Evolutionary conservation across 2,113 vertebrate species (phyloP), one percentile per base, ranked within the genome.

Genomic region (Petromus typicus): DNA sequence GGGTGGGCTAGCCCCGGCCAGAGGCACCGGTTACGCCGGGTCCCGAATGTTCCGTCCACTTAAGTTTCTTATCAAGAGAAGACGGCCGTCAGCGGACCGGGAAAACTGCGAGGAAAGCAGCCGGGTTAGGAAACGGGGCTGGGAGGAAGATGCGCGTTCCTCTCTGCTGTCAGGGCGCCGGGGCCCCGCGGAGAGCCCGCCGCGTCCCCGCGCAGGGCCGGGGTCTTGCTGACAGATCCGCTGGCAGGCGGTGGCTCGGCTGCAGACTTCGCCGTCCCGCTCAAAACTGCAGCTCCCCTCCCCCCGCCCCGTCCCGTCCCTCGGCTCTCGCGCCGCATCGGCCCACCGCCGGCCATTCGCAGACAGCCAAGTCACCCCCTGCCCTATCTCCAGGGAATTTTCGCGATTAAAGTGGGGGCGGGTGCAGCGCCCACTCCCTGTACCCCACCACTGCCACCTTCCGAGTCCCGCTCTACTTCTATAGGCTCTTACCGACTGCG

Each of bases 401-500:
- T 54, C 16, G 84, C 34, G 43, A 67, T 34, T 56, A 16, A 89
- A 76, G 85, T 25, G 90, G 91, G 51, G 67, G 54, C 69, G 87
- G 89, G 78, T 63, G 81, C 48, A 27, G 71, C 23, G 75, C 54
- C 79, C 89, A 16, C 80, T 89, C 89, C 76, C 73, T 54, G 71
- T 69, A 54, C 25, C 75, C 78, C 98, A 97, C 98, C 90, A 75
- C 97, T 12, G 73, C 97, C 93, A 61, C 91, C 96, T 94, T 96
- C 86, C 51, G 85, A 73, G 96, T 76, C 87, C 87, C 79, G 61
- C 88, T 94, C 90, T 75, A 84, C 80, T 95, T 79, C 66, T 95
- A 75, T 75, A 10, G n/a, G 59, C 61, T 96, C 98, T 98, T 98
- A 98, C 98, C 98, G 93, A 94, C 92, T 59, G 81, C 86, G 63